These are phyloP conservation scores for Nicator chloris DNA, from an alignment of 2,113 vertebrate genomes.

Conservation along the genomic window DNA sequence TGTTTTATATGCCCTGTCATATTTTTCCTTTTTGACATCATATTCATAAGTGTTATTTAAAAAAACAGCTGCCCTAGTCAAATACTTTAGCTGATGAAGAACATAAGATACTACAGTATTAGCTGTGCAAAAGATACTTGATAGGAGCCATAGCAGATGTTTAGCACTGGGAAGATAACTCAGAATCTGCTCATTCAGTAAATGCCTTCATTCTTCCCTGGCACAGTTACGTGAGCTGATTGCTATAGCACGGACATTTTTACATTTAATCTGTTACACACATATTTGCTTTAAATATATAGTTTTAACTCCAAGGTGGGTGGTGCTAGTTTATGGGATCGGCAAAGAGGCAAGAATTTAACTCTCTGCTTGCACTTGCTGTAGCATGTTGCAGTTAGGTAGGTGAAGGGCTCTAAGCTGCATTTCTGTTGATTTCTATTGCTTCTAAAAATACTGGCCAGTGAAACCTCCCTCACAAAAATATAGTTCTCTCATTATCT, in stretches of 20 bases:
- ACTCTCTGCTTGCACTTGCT: conserved; percentile 25
- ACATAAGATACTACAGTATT: conserved; percentile 60
- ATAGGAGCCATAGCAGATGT: conserved; percentile 65
- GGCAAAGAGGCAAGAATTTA: conserved; percentile 37
- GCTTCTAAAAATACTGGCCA: neutral
- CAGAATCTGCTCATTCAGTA: conserved; percentile 69
- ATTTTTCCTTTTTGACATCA: conserved; percentile 54
- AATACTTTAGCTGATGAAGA: conserved; percentile 67
- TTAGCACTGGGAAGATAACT: conserved; percentile 56
- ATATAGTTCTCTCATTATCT: neutral
- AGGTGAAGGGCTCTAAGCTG: neutral
- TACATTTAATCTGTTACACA: neutral
- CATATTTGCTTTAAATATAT: conserved; percentile 40
- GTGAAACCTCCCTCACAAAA: neutral
- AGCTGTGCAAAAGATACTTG: conserved; percentile 65
- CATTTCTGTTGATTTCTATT: neutral
- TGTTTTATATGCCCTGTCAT: conserved; percentile 29
- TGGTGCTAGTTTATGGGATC: conserved; percentile 39
- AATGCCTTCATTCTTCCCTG: conserved; percentile 61
- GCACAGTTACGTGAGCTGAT: neutral
- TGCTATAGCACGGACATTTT: neutral
- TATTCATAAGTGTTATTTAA: conserved; percentile 51
- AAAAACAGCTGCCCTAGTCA: conserved; percentile 63
- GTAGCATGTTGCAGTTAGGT: neutral
- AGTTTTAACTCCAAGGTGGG: conserved; percentile 3